A percentile compares a stretch with the other conserved stretches of the same genome.
phyloP scores from a whole-genome alignment of 2,113 vertebrate genomes.

The Ptyas mucosa region DNA sequence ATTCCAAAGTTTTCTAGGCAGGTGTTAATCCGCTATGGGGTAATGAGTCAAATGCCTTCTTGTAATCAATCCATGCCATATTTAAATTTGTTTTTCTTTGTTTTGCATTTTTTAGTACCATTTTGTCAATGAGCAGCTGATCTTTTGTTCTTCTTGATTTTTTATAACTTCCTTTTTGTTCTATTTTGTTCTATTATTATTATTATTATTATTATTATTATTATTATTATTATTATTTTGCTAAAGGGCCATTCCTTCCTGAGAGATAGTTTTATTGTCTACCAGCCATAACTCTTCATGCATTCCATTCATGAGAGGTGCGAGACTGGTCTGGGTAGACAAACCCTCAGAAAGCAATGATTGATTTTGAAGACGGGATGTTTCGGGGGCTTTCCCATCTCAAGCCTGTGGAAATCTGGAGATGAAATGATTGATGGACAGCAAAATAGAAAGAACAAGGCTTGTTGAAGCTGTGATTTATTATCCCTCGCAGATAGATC shows the following conservation, averaged over 20 bases:
- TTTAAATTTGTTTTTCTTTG: no score
- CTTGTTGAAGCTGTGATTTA: slow-evolving; percentile 15
- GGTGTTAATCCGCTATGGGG: no score
- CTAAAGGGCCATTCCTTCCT: not conserved
- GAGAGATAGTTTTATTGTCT: not conserved
- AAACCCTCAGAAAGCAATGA: not conserved
- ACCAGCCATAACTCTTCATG: not conserved
- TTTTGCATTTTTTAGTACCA: no score
- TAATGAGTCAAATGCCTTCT: no score
- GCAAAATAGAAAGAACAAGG: slow-evolving; percentile 23
- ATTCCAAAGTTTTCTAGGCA: no score
- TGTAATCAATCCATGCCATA: no score
- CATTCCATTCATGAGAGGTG: not conserved
- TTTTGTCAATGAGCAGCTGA: no score
- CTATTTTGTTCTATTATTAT: no score
- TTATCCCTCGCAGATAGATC: not conserved
- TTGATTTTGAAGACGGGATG: not conserved
- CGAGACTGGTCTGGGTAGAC: not conserved
- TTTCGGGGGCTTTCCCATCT: not conserved
- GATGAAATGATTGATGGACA: not conserved
- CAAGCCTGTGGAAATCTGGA: not conserved
- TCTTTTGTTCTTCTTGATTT: no score
- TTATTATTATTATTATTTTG: not conserved
- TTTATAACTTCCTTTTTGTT: no score
- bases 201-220: no score